A percentile compares a stretch with the other conserved stretches of the same genome.
phyloP scores from a whole-genome alignment of 2,797 vertebrate genomes.

The Nyctalus aviator region DNA sequence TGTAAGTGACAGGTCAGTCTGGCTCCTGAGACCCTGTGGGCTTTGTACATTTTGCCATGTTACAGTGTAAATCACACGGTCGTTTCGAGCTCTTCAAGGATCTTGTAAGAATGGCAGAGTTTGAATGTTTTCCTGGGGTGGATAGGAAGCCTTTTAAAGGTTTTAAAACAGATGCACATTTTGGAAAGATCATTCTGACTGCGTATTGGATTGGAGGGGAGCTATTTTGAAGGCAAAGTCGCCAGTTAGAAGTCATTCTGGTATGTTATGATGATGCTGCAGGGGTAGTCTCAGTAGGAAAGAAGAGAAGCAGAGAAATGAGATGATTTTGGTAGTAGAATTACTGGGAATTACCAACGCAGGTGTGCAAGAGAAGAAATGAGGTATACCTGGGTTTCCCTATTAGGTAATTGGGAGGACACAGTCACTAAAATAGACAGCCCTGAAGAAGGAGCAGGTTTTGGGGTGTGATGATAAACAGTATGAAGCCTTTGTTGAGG shows the following conservation, averaged over 20 bases:
- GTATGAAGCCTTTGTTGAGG: neutral
- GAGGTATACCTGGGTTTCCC: neutral
- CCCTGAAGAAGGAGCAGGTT: neutral
- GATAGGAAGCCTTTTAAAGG: neutral
- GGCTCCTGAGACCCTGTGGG: neutral
- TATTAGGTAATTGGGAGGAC: neutral
- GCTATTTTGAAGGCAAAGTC: constrained; percentile 1
- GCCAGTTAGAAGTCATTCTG: neutral
- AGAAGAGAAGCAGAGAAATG: constrained; percentile 1
- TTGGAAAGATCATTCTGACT: neutral
- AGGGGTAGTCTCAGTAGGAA: neutral
- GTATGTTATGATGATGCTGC: neutral
- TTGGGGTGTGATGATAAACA: neutral
- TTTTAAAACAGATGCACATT: neutral
- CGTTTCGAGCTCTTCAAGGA: neutral
- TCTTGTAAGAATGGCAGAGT: neutral
- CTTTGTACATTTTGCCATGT: neutral
- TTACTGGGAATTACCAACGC: neutral
- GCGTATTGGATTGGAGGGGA: neutral
- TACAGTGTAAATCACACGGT: neutral
- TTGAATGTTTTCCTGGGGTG: neutral
- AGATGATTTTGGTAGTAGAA: neutral
- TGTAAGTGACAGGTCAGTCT: neutral
- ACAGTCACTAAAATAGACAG: neutral
- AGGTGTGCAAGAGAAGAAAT: neutral